Evolutionary conservation across 2,113 vertebrate genomes (phyloP).

Genomic region (Suncus etruscus): DNA sequence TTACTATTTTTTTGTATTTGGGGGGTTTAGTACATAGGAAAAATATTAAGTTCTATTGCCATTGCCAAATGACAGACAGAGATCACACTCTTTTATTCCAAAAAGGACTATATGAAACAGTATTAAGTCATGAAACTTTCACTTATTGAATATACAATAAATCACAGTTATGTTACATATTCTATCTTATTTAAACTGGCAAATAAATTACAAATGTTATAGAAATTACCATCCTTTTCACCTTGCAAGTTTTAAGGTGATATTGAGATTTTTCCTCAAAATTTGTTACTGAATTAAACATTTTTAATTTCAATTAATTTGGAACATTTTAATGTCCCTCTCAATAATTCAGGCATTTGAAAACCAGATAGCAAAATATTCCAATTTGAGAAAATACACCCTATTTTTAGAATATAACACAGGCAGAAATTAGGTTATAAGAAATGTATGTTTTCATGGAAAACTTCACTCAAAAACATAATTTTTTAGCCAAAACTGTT

Average conservation of each 20-base stretch:
- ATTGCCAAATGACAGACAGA: neutral
- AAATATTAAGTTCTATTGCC: neutral
- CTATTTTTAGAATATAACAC: too few species aligned
- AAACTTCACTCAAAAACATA: neutral
- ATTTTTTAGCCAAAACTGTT: neutral
- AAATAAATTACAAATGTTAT: neutral
- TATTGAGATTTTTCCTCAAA: too few species aligned
- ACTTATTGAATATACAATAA: neutral
- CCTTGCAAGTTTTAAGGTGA: neutral
- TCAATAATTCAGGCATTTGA: neutral
- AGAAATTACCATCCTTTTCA: neutral
- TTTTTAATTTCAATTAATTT: neutral
- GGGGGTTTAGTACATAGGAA: neutral
- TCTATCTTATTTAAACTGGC: neutral
- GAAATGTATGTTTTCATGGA: neutral
- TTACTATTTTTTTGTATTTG: neutral
- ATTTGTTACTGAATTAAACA: neutral
- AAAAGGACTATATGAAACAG: neutral
- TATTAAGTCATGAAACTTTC: neutral
- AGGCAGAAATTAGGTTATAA: neutral
- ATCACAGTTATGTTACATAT: neutral
- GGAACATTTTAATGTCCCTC: too few species aligned
- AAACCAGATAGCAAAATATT: neutral
- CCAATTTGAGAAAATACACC: neutral
- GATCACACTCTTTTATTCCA: neutral